Percentiles rank a stretch among this genome's conserved stretches.
Evolutionary conservation across 2,888 invertebrate species (phyloP).

Genomic region (Galerucella nymphaeae): DNA sequence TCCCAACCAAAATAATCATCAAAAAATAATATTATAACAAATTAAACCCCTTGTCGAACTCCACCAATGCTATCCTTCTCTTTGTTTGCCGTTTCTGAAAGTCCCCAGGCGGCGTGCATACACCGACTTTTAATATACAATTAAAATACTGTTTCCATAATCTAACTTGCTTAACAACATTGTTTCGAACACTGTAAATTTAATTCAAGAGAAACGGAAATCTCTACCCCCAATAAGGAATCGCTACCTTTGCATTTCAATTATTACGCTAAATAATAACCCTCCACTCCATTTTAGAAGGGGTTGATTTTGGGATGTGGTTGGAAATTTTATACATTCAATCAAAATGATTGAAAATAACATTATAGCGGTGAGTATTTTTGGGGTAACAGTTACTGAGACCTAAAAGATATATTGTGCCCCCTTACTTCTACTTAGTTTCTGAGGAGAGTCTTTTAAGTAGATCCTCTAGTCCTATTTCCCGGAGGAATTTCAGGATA

Average conservation of each 20-base stretch:
- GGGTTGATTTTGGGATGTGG: background rate
- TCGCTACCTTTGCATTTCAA: slow-evolving; percentile 43
- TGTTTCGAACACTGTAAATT: slow-evolving; percentile 53
- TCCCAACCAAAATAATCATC: no score
- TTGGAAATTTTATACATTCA: background rate
- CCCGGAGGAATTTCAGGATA: no score
- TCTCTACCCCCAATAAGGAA: slow-evolving; percentile 42
- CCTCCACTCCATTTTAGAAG: background rate
- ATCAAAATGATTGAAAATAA: background rate
- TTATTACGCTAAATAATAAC: slow-evolving; percentile 26
- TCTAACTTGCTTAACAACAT: slow-evolving; percentile 59
- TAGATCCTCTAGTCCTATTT: no score
- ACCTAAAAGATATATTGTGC: no score
- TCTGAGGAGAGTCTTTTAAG: no score
- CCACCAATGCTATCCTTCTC: slow-evolving; percentile 9
- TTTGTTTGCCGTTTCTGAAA: slow-evolving; percentile 28
- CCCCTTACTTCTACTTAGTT: no score
- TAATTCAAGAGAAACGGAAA: slow-evolving; percentile 47
- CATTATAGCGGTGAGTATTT: no score
- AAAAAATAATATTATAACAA: background rate
- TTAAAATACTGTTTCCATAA: slow-evolving; percentile 64
- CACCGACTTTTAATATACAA: slow-evolving; percentile 62
- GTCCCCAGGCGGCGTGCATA: slow-evolving; percentile 40
- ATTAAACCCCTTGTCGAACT: background rate
- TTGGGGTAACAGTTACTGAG: no score